These are phyloP conservation scores for Gracilinanus agilis DNA, from an alignment of 2,113 vertebrate genomes.

Conservation along the genomic window DNA sequence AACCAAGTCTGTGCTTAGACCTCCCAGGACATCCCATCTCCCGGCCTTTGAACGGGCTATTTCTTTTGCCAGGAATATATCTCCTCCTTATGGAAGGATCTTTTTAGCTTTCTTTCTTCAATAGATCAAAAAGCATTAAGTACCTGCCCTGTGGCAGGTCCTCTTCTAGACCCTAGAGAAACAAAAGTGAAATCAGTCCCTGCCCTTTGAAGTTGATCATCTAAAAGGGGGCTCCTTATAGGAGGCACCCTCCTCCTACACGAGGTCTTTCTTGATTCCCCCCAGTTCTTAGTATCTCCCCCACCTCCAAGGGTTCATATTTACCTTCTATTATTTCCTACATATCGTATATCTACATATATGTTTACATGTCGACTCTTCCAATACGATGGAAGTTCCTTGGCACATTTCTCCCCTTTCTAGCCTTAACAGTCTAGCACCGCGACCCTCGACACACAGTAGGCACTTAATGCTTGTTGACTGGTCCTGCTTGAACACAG, in stretches of 20 bases:
- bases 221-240: neutral
- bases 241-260: neutral
- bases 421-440: neutral
- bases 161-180: neutral
- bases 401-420: neutral
- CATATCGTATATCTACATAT: neutral
- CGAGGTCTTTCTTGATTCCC: neutral
- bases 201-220: neutral
- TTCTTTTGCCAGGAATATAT: neutral
- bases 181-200: neutral
- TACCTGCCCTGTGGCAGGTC: neutral
- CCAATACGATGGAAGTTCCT: neutral
- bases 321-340: neutral
- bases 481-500: slow-evolving; percentile 17
- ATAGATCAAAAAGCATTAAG: neutral
- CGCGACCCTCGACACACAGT: neutral
- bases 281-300: neutral
- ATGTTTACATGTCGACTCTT: neutral
- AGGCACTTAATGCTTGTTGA: neutral
- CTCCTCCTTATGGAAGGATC: neutral
- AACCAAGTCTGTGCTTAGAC: neutral
- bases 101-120: neutral
- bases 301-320: neutral
- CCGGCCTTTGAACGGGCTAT: neutral
- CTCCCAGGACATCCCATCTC: neutral